Base-by-base conservation (phyloP, 2,888 invertebrate genomes). In the Rhagium mordax region DNA sequence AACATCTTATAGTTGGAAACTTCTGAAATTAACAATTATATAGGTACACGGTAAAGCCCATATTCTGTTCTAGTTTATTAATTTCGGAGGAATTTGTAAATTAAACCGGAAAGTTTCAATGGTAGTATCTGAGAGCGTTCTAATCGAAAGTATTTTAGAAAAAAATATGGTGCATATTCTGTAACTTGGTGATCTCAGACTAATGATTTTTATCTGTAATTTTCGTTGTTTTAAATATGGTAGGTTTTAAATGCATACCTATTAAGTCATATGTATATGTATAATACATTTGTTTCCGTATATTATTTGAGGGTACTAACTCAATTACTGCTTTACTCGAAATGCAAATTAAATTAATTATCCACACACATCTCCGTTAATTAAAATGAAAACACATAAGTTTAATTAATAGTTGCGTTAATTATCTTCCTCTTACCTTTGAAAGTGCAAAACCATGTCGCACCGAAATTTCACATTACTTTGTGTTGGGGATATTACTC, bases 361-460 rank as follows among this genome's bases (percentile, higher is more conserved):
- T 13, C 13, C 3, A 41, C 41, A 15, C 41, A 41, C 33, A 13
- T 5, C 8, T 33, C 33, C 13, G 41, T 41, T 41, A 41, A 41
- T 41, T 41, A 41, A 41, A 33, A 33, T 33, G 10, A 33, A 53
- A 21, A 53, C n/a, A 53, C n/a, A 24, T 57, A 57, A 27, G n/a
- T 27, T 57, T 24, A 55, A 55, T 55, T 55, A 57, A 27, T 57
- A 57, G 55, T n/a, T n/a, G 16, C n/a, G 55, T 21, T 27, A 57
- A 57, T 57, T 57, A 24, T 0, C 13, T 57, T 53, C 8, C 55
- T 16, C 55, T 10, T 15, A 7, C 13, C 24, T 24, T 57, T 21
- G 15, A 24, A 57, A 57, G 55, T 57, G 55, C 55, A 57, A 27
- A 57, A 15, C n/a, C 55, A 15, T 57, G 55, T 57, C n/a, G 15